Evolutionary conservation across 2,113 vertebrate genomes (phyloP), one percentile per base, ranked within the genome.

Genomic region (Notiomystis cincta): DNA sequence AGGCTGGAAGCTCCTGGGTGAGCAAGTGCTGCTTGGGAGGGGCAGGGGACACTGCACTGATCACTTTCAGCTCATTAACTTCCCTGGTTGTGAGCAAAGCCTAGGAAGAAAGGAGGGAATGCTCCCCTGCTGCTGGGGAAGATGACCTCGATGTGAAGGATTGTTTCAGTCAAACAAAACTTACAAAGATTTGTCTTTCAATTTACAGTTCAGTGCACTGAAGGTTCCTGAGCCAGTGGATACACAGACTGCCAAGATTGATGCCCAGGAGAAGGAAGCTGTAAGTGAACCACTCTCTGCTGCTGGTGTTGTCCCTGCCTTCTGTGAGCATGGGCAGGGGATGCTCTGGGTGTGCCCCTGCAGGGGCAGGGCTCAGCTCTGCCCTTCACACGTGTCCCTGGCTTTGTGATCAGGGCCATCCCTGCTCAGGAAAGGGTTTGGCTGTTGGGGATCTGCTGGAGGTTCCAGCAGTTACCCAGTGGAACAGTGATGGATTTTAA

Each of bases 211-310:
- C 90, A 98, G 93, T 56, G 98, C 98, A 8, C 93, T 99, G 28
- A 97, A 98, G 93, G 42, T 99, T 90, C 99, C 99, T 37, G 92
- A 98, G 92, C 99, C 99, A 3, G 97, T 97, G 84, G 99, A 99
- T 89, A 99, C 98, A 13, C 98, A 99, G 19, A 98, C 97, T 3
- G 96, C 84, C 28, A 96, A 97, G 83, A 98, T 99, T 66, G 96
- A 98, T 69, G 54, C 96, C 27, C 99, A 99, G 93, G 99, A 99
- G 90, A 92, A 97, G 60, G 99, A 99, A 89, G 77, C 99, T 92
- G 99, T 99, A 90, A 99, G 99, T 99, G 42, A 71, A 5, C 16
- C 33, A 37, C 60, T 65, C 14, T 37, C 21, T 71, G 0, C 9
- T 35, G 38, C 47, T 0, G 2, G 27, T 30, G 4, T 22, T 77